Conservation (phyloP, 2,888 invertebrate genomes). For the Meganola albula region DNA sequence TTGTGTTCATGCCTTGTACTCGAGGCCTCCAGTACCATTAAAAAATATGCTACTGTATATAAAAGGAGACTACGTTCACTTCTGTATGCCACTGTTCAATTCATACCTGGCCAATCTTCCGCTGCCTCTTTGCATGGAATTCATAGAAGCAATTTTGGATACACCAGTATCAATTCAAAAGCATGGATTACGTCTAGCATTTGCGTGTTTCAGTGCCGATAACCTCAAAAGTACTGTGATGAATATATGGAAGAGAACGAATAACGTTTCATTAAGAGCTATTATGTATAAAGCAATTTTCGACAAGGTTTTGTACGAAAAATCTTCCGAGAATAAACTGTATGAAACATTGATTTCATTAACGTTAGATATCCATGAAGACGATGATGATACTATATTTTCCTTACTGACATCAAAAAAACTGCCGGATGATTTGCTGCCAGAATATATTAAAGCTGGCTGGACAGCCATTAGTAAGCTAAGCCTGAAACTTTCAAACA, state of each 20-base stretch:
- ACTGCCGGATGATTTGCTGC: conserved; percentile 30
- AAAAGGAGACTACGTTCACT: conserved; percentile 45
- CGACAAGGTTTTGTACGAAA: conserved; percentile 28
- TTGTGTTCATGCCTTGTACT: conserved; percentile 37
- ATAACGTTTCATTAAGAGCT: conserved; percentile 41
- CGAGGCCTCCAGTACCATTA: conserved; percentile 45
- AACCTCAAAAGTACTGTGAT: conserved; percentile 32
- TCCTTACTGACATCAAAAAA: conserved; percentile 20
- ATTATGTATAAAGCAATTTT: conserved; percentile 38
- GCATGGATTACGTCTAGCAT: conserved; percentile 47
- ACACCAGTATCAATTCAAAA: conserved; percentile 47
- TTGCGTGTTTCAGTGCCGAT: conserved; percentile 36
- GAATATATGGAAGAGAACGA: conserved; percentile 39
- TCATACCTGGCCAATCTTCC: conserved; percentile 40
- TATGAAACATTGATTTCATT: conserved; percentile 38
- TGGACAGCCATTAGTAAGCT: conserved; percentile 40
- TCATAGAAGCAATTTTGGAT: conserved; percentile 37
- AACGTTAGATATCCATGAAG: conserved; percentile 34
- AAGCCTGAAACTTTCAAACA: conserved; percentile 29
- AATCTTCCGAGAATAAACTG: conserved; percentile 25
- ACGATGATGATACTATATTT: conserved; percentile 43
- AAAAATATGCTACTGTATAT: conserved; percentile 32
- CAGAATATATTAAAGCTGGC: conserved; percentile 29
- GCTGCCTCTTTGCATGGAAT: conserved; percentile 28
- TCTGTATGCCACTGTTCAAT: conserved; percentile 41